phyloP scores from a whole-genome alignment of 2,888 invertebrate species.

The Siphlonurus alternatus region DNA sequence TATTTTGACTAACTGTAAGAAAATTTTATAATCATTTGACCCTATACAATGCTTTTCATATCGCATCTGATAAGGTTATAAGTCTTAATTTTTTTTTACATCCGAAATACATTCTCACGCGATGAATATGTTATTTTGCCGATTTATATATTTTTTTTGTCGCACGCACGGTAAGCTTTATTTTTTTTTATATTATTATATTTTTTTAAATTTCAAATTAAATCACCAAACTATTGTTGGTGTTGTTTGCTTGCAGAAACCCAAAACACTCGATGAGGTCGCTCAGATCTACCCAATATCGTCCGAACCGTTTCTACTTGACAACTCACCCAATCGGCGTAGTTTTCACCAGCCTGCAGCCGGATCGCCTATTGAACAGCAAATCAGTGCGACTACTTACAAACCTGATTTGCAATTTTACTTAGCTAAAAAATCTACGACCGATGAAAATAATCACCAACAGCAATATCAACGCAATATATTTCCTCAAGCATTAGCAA shows the following conservation, averaged over 20 bases:
- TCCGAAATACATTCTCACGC: too few relatives aligned
- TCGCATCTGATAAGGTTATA: too few relatives aligned
- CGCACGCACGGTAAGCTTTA: too few relatives aligned
- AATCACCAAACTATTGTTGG: background rate
- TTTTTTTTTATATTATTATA: too few relatives aligned
- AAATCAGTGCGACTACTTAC: background rate
- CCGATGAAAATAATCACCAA: background rate
- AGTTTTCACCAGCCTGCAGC: background rate
- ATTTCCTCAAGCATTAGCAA: background rate
- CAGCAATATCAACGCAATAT: background rate
- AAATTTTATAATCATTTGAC: too few relatives aligned
- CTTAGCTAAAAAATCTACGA: background rate
- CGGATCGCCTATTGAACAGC: background rate
- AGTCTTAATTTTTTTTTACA: too few relatives aligned
- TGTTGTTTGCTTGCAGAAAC: constrained; percentile 1
- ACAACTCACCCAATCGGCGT: background rate
- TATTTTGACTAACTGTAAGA: too few relatives aligned
- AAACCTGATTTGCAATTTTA: background rate
- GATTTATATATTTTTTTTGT: too few relatives aligned
- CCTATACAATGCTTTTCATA: too few relatives aligned
- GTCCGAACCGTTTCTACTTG: background rate
- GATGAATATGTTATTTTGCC: too few relatives aligned
- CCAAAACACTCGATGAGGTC: background rate
- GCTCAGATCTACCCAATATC: background rate
- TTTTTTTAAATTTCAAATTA: background rate